Evolutionary conservation across 1,140 invertebrate species (phyloP), one percentile per base, ranked within the genome.

Genomic region (Nasonia giraulti): DNA sequence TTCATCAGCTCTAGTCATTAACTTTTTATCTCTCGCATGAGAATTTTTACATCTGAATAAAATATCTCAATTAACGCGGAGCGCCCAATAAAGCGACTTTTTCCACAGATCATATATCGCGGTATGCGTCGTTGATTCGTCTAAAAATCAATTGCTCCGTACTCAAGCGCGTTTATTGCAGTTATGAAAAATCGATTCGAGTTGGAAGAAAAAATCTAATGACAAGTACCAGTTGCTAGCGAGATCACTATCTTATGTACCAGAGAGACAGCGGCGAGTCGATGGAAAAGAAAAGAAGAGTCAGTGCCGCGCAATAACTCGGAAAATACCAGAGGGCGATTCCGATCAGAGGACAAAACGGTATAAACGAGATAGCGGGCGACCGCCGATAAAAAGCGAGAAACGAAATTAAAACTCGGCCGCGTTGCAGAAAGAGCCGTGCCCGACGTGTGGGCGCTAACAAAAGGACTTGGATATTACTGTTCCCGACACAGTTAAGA

Each of bases 381-480:
- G 55, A 7, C 2, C 7, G 17, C 2, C 7, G 47, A 47, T 11
- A 83, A 66, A 77, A 68, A 82, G 20, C 23, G 27, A 75, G 2
- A 76, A n/a, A 66, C 17, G 75, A 74, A 20, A 82, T 69, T 31
- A 74, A 74, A 73, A 50, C n/a, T 31, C 44, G 71, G 17, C 20
- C 17, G 55, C 50, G 27, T 20, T 12, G 55, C 50, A 82, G 62
- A 82, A 75, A 71, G 37, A 78, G 23, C 31, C 27, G 2, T 23
- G 5, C 20, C 10, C 17, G 73, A 27, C 40, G n/a, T 44, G 8
- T 8, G 74, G 10, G 20, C 10, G 66, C 37, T 74, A 62, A 76
- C 44, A 62, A 68, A 55, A 69, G 79, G 17, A 50, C 62, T 82
- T 20, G 62, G 40, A 62, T 82, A 85, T 82, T 80, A 78, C 78